Percentiles rank a stretch among this genome's conserved stretches.
Conservation (phyloP, 2,113 vertebrate species). For the Lagopus leucura region DNA sequence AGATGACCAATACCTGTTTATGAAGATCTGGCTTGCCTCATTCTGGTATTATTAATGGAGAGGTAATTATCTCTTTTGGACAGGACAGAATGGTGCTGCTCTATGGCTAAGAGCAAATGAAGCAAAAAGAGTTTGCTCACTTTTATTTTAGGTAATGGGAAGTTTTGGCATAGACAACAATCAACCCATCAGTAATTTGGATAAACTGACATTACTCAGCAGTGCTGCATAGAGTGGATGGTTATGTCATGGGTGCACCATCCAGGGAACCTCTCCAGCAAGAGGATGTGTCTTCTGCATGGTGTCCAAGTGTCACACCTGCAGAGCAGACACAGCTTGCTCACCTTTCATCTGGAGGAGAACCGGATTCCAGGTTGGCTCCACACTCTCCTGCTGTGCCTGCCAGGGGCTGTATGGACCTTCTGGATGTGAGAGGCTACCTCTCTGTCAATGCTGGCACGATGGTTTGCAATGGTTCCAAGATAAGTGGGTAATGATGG, state of each 20-base stretch:
- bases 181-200: neutral
- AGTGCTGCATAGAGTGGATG: rapidly evolving
- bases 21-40: neutral
- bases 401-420: neutral
- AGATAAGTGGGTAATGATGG: neutral
- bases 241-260: neutral
- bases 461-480: neutral
- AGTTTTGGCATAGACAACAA: neutral
- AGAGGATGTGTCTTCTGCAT: neutral
- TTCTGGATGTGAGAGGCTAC: neutral
- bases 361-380: neutral
- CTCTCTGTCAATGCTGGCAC: neutral
- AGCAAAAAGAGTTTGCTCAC: neutral
- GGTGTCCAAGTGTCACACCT: constrained; percentile 1
- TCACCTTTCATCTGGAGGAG: neutral
- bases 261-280: neutral
- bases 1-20: neutral
- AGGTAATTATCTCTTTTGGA: neutral
- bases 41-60: neutral
- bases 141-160: neutral
- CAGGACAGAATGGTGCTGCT: neutral
- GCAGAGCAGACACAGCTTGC: neutral
- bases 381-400: rapidly evolving
- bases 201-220: rapidly evolving
- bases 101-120: neutral